Conservation (phyloP, 2,888 invertebrate species). For the Strigamia crassipes region DNA sequence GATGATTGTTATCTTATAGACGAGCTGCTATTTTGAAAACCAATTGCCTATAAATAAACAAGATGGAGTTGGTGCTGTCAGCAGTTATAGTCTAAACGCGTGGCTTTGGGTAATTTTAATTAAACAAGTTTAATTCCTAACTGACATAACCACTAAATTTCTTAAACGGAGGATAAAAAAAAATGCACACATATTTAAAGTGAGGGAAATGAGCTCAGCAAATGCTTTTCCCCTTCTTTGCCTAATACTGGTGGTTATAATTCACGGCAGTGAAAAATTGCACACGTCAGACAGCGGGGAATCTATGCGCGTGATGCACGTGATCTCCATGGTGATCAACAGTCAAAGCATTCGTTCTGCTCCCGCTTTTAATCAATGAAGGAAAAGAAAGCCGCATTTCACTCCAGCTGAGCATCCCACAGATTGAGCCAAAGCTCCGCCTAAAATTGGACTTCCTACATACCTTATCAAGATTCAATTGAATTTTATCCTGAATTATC, state of each 20-base stretch:
- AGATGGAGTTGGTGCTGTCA: background rate
- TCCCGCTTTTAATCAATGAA: constrained; percentile 19
- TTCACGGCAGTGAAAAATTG: constrained; percentile 21
- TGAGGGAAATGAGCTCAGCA: constrained; percentile 21
- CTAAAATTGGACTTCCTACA: constrained; percentile 4
- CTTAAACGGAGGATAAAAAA: background rate
- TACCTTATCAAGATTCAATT: background rate
- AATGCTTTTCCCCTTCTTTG: constrained; percentile 1
- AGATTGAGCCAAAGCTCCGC: constrained; percentile 5
- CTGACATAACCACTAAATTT: constrained; percentile 16
- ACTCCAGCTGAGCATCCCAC: constrained; percentile 11
- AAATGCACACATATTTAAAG: background rate
- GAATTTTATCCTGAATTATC: background rate
- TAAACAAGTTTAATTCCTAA: constrained; percentile 1
- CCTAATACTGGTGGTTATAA: constrained; percentile 10
- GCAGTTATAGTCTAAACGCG: background rate
- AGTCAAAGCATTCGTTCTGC: constrained; percentile 11
- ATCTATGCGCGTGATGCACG: constrained; percentile 15
- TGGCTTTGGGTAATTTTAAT: constrained; percentile 7
- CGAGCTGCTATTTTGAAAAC: background rate
- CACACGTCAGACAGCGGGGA: constrained; percentile 21
- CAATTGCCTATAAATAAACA: background rate
- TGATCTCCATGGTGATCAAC: constrained; percentile 21
- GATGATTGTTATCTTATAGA: background rate
- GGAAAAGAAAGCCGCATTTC: constrained; percentile 16